Evolutionary conservation across 1,140 invertebrate genomes (phyloP), one percentile per base, ranked within the genome.

Genomic region (silkworm (Bombyx mori)): DNA sequence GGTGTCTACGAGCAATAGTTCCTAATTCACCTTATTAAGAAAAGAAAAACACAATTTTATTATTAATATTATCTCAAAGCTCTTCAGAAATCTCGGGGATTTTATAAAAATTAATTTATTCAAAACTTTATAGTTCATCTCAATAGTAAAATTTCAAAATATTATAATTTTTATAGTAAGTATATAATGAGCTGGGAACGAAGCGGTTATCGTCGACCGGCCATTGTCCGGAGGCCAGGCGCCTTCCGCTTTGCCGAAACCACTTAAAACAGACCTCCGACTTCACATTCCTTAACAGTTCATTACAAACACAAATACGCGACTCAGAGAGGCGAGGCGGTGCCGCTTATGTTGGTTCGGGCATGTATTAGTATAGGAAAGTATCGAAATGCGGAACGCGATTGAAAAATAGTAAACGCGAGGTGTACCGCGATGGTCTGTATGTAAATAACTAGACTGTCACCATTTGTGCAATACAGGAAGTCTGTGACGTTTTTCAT

Each of bases 361-460:
- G 59, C 56, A 64, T 65, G 60, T 75, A 73, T 75, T 78, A 74
- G 67, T 73, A 72, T 79, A 81, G 68, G 74, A 79, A 83, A 79
- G 72, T 81, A 86, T 86, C 68, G 79, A 86, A 83, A 83, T 76
- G 75, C 76, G 77, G 79, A 85, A 82, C 72, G 72, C 72, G 76
- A 79, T 82, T 82, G 77, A 82, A 82, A 84, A 82, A 78, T 82
- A 80, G 77, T 79, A 82, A 82, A 71, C 68, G 67, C 64, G 64
- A 66, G 65, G 65, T 66, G 57, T 58, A 48, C 62, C 56, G 53
- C 69, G 65, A 63, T 71, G 66, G 60, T 71, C 66, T 65, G 66
- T 65, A 71, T 73, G 66, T 65, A 66, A 66, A 70, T 70, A 65
- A 61, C 44, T 51, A 58, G 51, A 48, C 58, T 64, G 67, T 63